Percentiles rank a stretch among this genome's conserved stretches.
Evolutionary conservation across 2,113 vertebrate genomes (phyloP).

Genomic region (Triplophysa tibetana): DNA sequence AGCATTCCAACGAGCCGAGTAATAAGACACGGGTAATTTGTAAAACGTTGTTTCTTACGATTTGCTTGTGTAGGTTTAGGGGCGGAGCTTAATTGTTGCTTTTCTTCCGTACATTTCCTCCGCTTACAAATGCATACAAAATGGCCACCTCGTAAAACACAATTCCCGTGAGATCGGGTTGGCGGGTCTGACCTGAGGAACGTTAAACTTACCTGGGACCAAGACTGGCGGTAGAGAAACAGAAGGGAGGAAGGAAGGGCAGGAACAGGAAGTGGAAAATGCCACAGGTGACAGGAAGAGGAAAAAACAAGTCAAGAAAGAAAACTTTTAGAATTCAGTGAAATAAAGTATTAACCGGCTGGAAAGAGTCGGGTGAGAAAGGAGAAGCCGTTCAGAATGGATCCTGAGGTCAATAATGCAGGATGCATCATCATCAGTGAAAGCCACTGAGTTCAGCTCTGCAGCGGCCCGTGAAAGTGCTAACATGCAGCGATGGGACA

Average conservation of each 20-base stretch:
- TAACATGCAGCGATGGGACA: conserved; percentile 70
- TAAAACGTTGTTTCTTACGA: too few species aligned
- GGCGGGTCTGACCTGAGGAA: neutral
- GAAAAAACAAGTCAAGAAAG: conserved; percentile 52
- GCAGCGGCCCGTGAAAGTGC: conserved; percentile 57
- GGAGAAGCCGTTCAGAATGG: conserved; percentile 13
- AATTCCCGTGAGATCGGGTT: too few species aligned
- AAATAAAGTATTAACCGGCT: neutral
- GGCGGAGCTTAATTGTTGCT: too few species aligned
- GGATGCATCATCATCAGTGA: conserved; percentile 58
- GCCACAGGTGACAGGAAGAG: conserved; percentile 59
- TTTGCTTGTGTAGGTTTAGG: too few species aligned
- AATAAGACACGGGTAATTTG: too few species aligned
- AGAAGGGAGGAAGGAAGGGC: conserved; percentile 57
- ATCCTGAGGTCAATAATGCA: conserved; percentile 62
- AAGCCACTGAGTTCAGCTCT: conserved; percentile 56
- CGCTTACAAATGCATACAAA: too few species aligned
- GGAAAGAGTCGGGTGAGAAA: conserved; percentile 5
- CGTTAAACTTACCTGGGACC: conserved; percentile 81
- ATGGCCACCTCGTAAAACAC: too few species aligned
- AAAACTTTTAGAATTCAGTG: conserved; percentile 17
- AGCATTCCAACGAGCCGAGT: too few species aligned
- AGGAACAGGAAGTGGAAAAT: conserved; percentile 55
- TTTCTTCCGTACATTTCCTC: too few species aligned
- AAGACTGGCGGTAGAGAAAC: conserved; percentile 84